Percentiles rank a stretch among this genome's conserved stretches.
phyloP scores from a whole-genome alignment of 2,888 invertebrate species.

The Kryphioiulus occultus region DNA sequence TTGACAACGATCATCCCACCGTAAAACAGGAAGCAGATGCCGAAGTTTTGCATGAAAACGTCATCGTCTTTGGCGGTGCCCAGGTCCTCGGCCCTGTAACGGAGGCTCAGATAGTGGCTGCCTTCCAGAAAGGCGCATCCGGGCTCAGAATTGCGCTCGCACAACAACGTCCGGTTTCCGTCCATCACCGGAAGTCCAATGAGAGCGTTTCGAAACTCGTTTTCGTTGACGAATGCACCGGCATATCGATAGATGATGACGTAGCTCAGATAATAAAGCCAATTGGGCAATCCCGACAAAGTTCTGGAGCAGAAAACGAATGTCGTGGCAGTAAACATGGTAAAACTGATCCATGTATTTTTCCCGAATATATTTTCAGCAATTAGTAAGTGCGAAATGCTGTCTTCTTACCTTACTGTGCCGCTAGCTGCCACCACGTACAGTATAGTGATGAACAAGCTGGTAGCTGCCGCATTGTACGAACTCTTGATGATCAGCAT shows the following conservation, averaged over 20 bases:
- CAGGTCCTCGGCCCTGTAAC: constrained; percentile 69
- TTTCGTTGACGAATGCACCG: constrained; percentile 76
- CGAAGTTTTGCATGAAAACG: constrained; percentile 69
- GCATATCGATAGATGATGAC: constrained; percentile 81
- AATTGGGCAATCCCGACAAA: constrained; percentile 79
- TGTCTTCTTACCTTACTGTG: constrained; percentile 72
- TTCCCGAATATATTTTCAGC: not conserved
- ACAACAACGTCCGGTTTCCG: constrained; percentile 43
- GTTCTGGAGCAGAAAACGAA: constrained; percentile 70
- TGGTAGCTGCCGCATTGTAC: constrained; percentile 77
- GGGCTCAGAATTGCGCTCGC: constrained; percentile 57
- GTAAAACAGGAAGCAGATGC: constrained; percentile 82
- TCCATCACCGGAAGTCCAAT: constrained; percentile 56
- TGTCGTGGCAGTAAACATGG: no score
- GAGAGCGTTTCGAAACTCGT: constrained; percentile 68
- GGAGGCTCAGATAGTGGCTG: constrained; percentile 74
- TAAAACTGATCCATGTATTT: not conserved
- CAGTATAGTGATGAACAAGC: constrained; percentile 78
- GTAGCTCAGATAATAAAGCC: constrained; percentile 81
- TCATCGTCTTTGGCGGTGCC: constrained; percentile 54
- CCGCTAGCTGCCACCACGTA: constrained; percentile 74
- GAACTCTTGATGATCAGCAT: constrained; percentile 82
- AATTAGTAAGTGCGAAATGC: not conserved
- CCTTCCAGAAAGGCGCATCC: constrained; percentile 68
- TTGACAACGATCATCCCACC: constrained; percentile 82